Percentiles rank a stretch among this genome's conserved stretches.
Evolutionary conservation across 2,797 vertebrate species (phyloP).

Genomic region (Melanotaenia nigrans): DNA sequence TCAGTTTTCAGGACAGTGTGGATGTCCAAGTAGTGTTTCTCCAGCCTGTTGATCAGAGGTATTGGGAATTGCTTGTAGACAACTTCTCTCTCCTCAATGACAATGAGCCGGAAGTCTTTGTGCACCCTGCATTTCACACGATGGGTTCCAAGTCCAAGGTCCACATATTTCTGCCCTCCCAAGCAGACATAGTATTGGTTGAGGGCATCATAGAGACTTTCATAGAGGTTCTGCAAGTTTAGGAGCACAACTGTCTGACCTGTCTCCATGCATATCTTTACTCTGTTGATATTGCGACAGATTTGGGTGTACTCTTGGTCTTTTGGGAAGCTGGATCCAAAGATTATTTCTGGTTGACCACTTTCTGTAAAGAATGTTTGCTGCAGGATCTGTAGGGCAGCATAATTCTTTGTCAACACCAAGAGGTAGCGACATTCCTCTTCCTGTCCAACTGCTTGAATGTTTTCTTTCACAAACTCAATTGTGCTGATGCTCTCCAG

Average conservation of each 20-base stretch:
- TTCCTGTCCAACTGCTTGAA: slow-evolving; percentile 81
- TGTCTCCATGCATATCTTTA: slow-evolving; percentile 98
- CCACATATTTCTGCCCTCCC: slow-evolving; percentile 96
- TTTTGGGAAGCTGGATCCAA: slow-evolving; percentile 95
- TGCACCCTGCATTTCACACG: slow-evolving; percentile 98
- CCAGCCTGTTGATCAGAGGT: slow-evolving; percentile 95
- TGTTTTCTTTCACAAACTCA: slow-evolving; percentile 89
- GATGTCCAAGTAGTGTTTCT: slow-evolving; percentile 97
- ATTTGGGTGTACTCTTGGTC: slow-evolving; percentile 97
- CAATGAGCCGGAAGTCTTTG: slow-evolving; percentile 89
- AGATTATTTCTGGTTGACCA: slow-evolving; percentile 93
- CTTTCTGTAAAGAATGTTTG: slow-evolving; percentile 83
- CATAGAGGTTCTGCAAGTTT: slow-evolving; percentile 96
- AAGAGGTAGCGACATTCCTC: slow-evolving; percentile 93
- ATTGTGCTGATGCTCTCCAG: slow-evolving; percentile 82
- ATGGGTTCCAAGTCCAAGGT: slow-evolving; percentile 95
- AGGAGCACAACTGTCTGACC: slow-evolving; percentile 92
- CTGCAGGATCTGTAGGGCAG: slow-evolving; percentile 92
- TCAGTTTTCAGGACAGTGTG: slow-evolving; percentile 85
- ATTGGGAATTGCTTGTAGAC: slow-evolving; percentile 95
- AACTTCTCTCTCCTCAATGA: slow-evolving; percentile 94
- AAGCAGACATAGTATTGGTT: slow-evolving; percentile 97
- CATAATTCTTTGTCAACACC: slow-evolving; percentile 93
- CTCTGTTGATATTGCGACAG: slow-evolving; percentile 95
- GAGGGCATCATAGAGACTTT: slow-evolving; percentile 97